Percentiles rank a stretch among this genome's conserved stretches.
Conservation (phyloP, 2,797 vertebrate species). For the Peromyscus melanophrys region DNA sequence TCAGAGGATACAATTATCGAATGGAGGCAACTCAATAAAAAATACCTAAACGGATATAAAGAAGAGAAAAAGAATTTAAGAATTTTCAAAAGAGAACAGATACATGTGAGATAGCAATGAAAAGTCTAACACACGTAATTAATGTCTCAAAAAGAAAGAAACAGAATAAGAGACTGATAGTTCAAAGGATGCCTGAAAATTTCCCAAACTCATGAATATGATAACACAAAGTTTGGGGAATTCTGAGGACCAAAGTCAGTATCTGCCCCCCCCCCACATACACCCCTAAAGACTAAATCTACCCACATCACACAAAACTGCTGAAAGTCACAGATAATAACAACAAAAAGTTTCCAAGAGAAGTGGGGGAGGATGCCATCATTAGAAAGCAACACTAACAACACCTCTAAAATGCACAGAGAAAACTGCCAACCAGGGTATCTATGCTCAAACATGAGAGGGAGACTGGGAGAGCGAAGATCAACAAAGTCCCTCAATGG, state of each 20-base stretch:
- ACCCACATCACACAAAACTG: neutral
- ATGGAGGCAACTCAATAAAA: neutral
- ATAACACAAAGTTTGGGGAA: neutral
- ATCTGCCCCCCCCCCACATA: too few species aligned
- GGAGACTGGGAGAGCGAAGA: neutral
- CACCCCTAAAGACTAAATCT: neutral
- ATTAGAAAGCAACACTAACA: neutral
- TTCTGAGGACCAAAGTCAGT: conserved; percentile 13
- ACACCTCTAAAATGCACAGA: neutral
- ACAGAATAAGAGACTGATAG: neutral
- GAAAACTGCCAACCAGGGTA: neutral
- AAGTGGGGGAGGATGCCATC: fast-evolving
- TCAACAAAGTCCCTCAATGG: neutral
- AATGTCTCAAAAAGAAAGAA: neutral
- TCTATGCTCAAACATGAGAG: neutral
- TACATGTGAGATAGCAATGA: neutral
- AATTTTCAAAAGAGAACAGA: neutral
- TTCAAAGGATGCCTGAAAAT: neutral
- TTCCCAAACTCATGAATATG: conserved; percentile 36
- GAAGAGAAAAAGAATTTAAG: neutral
- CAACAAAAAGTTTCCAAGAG: neutral
- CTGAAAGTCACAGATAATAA: neutral
- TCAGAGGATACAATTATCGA: conserved; percentile 49
- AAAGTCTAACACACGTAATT: neutral
- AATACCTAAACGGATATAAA: conserved; percentile 46